A percentile compares a stretch with the other conserved stretches of the same genome.
Evolutionary conservation across 92 coral and sea anemone species (phyloP).

Genomic region (Actinernus sp.): DNA sequence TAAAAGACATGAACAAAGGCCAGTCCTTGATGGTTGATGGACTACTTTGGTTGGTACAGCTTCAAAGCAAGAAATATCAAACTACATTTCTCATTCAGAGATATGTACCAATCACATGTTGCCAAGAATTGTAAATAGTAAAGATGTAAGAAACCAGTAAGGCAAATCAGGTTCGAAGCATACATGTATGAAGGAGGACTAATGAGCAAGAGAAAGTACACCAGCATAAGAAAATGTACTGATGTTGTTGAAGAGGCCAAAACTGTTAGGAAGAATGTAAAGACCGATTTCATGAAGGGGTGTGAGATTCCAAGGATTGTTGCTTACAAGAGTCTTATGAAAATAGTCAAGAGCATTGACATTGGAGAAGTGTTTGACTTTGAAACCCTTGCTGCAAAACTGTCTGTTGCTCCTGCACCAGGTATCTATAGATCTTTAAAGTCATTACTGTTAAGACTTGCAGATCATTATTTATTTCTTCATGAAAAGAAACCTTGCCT

Average conservation of each 20-base stretch:
- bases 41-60: slow-evolving; percentile 47
- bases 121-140: no score
- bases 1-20: slow-evolving; percentile 15
- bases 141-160: slow-evolving; percentile 42
- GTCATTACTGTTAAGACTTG: slow-evolving; percentile 52
- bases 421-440: slow-evolving; percentile 64
- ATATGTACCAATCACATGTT: no score
- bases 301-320: slow-evolving; percentile 65
- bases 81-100: slow-evolving; percentile 30
- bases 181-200: slow-evolving; percentile 71
- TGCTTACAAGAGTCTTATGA: slow-evolving; percentile 62
- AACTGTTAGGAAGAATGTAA: background rate
- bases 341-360: slow-evolving; percentile 34
- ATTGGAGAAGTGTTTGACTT: slow-evolving; percentile 51
- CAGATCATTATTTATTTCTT: slow-evolving; percentile 48
- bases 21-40: slow-evolving; percentile 55
- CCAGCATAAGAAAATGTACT: slow-evolving; percentile 49
- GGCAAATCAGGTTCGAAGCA: slow-evolving; percentile 43
- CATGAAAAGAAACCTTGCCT: slow-evolving; percentile 53
- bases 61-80: slow-evolving; percentile 12
- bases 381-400: slow-evolving; percentile 42
- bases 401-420: slow-evolving; percentile 30
- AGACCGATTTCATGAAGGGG: slow-evolving; percentile 40
- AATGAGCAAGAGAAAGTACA: slow-evolving; percentile 58
- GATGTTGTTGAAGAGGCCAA: slow-evolving; percentile 25